A percentile compares a stretch with the other conserved stretches of the same genome.
Evolutionary conservation across 2,113 vertebrate species (phyloP).

Genomic region (Lanius ludovicianus): DNA sequence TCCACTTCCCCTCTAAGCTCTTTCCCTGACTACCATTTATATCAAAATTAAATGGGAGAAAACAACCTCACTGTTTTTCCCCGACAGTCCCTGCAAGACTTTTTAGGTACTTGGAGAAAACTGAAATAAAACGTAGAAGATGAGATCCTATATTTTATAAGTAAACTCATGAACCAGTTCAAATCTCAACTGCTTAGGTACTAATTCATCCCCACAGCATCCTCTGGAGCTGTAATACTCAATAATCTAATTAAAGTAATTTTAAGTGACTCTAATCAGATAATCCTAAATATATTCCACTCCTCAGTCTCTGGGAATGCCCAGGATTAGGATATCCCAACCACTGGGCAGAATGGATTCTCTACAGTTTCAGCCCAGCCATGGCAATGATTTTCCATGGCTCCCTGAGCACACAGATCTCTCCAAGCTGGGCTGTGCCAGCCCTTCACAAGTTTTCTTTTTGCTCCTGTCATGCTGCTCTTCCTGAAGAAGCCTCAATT

Average conservation of each 20-base stretch:
- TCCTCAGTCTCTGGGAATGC: not conserved
- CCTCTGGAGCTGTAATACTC: not conserved
- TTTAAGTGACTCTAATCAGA: constrained; percentile 16
- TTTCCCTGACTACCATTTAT: not conserved
- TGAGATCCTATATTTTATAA: not conserved
- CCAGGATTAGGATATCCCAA: not conserved
- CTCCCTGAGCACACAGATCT: rapidly evolving
- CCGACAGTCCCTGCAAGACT: not conserved
- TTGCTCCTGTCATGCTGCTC: not conserved
- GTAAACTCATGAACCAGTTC: not conserved
- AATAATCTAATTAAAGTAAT: constrained; percentile 14
- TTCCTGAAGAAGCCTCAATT: not conserved
- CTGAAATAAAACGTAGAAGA: not conserved
- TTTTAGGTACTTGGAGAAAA: not conserved
- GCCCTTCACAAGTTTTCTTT: not conserved
- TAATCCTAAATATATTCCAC: not conserved
- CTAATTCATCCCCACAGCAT: constrained; percentile 34
- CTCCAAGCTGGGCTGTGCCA: not conserved
- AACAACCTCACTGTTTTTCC: not conserved
- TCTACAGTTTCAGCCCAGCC: rapidly evolving
- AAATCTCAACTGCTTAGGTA: not conserved
- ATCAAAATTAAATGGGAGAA: not conserved
- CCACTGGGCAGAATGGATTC: not conserved
- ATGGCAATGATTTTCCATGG: rapidly evolving
- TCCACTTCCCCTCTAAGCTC: not conserved